phyloP scores from a whole-genome alignment of 2,888 invertebrate genomes.

The Hedychridium roseum region DNA sequence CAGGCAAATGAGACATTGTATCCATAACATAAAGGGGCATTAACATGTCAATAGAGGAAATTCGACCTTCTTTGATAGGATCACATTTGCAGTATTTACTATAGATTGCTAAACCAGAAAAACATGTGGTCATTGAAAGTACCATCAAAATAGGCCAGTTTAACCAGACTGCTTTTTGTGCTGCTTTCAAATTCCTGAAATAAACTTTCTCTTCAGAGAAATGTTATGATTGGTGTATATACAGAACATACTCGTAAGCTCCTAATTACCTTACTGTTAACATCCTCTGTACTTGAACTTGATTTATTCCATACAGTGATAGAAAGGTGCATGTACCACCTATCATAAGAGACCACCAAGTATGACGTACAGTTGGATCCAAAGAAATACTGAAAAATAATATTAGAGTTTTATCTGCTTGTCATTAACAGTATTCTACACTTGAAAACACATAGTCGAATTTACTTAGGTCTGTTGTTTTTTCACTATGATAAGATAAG shows the following conservation, averaged over 20 bases:
- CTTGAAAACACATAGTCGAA: no score
- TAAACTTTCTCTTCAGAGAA: constrained; percentile 9
- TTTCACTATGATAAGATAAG: no score
- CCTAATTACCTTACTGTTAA: constrained; percentile 76
- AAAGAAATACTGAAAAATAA: constrained; percentile 74
- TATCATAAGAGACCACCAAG: constrained; percentile 81
- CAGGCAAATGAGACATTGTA: constrained; percentile 76
- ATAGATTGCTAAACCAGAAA: constrained; percentile 81
- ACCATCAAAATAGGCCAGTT: constrained; percentile 81
- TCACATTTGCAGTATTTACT: constrained; percentile 86
- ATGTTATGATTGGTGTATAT: neutral
- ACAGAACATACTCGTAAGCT: constrained; percentile 30
- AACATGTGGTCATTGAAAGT: constrained; percentile 75
- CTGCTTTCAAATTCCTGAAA: constrained; percentile 69
- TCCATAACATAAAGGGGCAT: constrained; percentile 84
- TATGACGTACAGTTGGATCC: constrained; percentile 84
- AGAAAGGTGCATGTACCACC: constrained; percentile 85
- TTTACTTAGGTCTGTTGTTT: no score
- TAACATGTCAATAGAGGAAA: constrained; percentile 76
- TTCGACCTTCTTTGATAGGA: constrained; percentile 72
- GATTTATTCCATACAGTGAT: constrained; percentile 87
- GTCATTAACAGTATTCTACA: constrained; percentile 1
- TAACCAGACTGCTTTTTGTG: constrained; percentile 79
- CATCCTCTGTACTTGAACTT: constrained; percentile 82
- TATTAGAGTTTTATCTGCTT: constrained; percentile 1